Evolutionary conservation across 1,140 invertebrate species (phyloP).

Genomic region (Laodelphax striatellus): DNA sequence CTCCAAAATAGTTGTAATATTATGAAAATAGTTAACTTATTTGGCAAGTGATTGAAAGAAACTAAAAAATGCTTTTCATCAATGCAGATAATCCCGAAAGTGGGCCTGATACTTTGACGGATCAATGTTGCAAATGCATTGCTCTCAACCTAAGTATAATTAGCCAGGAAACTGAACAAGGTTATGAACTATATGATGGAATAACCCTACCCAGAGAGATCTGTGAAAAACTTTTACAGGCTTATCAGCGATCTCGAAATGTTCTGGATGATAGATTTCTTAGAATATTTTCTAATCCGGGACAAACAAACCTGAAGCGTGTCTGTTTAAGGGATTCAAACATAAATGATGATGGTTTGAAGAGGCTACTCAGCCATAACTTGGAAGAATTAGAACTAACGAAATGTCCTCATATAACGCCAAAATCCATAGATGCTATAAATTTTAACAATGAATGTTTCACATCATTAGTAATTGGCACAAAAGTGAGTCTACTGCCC

Average conservation of each 20-base stretch:
- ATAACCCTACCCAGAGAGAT: conserved; percentile 54
- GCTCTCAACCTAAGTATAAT: conserved; percentile 27
- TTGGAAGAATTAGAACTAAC: conserved; percentile 58
- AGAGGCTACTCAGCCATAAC: conserved; percentile 54
- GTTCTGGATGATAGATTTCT: conserved; percentile 48
- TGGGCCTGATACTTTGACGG: conserved; percentile 31
- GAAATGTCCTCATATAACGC: conserved; percentile 54
- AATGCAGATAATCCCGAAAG: conserved; percentile 3
- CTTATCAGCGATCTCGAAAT: conserved; percentile 39
- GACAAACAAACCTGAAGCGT: conserved; percentile 50
- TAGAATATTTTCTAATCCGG: conserved; percentile 54
- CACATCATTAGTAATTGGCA: conserved; percentile 30
- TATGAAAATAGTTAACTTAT: no score
- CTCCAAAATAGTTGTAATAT: no score
- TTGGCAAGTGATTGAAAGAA: no score
- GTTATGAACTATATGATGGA: conserved; percentile 32
- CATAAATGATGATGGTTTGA: conserved; percentile 55
- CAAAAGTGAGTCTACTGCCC: conserved; percentile 19
- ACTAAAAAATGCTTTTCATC: no score
- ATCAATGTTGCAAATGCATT: conserved; percentile 31
- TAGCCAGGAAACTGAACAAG: conserved; percentile 19
- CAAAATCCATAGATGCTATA: conserved; percentile 42
- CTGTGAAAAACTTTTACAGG: conserved; percentile 53
- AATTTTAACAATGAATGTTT: conserved; percentile 35
- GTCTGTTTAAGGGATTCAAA: conserved; percentile 56